A percentile compares a stretch with the other conserved stretches of the same genome.
Evolutionary conservation across 2,797 vertebrate genomes (phyloP).

Genomic region (Bryconaethiops microstoma): DNA sequence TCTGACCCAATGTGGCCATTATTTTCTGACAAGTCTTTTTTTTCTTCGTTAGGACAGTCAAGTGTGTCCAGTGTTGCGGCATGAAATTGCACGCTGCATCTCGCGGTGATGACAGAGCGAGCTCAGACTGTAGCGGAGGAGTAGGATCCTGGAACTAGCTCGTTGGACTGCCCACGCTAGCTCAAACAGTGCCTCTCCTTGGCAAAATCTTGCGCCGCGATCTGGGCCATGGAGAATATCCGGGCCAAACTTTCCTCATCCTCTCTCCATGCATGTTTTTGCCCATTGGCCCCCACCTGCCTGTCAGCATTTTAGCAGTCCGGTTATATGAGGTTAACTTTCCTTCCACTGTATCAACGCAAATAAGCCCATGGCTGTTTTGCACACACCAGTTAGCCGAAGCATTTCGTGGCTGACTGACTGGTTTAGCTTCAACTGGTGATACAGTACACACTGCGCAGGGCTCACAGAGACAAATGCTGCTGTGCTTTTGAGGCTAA

Average conservation of each 20-base stretch:
- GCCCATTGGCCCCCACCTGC: slow-evolving; percentile 54
- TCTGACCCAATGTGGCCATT: slow-evolving; percentile 1
- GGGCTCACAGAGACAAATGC: slow-evolving; percentile 45
- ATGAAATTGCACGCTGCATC: slow-evolving; percentile 2
- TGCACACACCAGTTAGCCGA: slow-evolving; percentile 61
- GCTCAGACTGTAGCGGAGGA: slow-evolving; percentile 11
- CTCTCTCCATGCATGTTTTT: background rate
- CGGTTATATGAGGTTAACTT: slow-evolving; percentile 72
- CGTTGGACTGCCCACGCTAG: slow-evolving; percentile 3
- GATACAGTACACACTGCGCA: slow-evolving; percentile 60
- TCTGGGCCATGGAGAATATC: background rate
- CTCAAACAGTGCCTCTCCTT: slow-evolving; percentile 17
- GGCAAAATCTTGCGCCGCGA: slow-evolving; percentile 2
- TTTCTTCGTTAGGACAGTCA: background rate
- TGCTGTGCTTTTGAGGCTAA: slow-evolving; percentile 18
- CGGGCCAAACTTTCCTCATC: slow-evolving; percentile 15
- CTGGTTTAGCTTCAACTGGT: slow-evolving; percentile 67
- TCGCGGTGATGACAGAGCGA: background rate
- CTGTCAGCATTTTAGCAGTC: slow-evolving; percentile 68
- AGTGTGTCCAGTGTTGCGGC: background rate
- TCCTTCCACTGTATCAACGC: slow-evolving; percentile 72
- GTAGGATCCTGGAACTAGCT: background rate
- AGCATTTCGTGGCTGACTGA: slow-evolving; percentile 70
- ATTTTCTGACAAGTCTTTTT: slow-evolving; percentile 18
- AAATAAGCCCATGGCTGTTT: slow-evolving; percentile 72